phyloP scores from a whole-genome alignment of 2,888 invertebrate species.

The Apamea sordens region DNA sequence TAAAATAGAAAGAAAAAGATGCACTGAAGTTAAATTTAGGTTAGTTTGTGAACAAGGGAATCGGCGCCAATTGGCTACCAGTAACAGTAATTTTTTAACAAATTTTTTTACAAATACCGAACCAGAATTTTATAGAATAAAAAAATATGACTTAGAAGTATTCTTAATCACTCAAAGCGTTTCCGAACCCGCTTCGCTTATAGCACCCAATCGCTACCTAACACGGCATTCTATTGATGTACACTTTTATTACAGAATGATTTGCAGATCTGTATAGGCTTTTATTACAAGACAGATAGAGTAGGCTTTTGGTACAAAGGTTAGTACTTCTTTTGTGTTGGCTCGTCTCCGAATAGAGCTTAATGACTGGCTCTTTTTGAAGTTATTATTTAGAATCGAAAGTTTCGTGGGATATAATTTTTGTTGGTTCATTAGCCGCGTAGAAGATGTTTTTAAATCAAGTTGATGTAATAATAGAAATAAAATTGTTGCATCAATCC shows the following conservation, averaged over 20 bases:
- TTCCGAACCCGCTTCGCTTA: slow-evolving; percentile 33
- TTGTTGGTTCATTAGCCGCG: too few relatives aligned
- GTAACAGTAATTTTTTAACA: neutral
- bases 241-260: slow-evolving; percentile 73
- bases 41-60: too few relatives aligned
- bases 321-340: slow-evolving; percentile 47
- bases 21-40: too few relatives aligned
- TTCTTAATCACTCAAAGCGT: neutral
- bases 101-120: neutral
- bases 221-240: slow-evolving; percentile 69
- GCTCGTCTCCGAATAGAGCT: slow-evolving; percentile 32
- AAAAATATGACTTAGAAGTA: neutral
- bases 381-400: slow-evolving; percentile 6
- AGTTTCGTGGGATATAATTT: slow-evolving; percentile 9
- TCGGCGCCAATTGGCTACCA: too few relatives aligned
- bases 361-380: slow-evolving; percentile 43
- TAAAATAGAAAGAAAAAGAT: too few relatives aligned
- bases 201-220: slow-evolving; percentile 16
- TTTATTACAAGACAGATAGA: slow-evolving; percentile 60
- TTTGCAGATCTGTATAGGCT: slow-evolving; percentile 73
- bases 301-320: slow-evolving; percentile 33
- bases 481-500: neutral
- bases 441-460: neutral
- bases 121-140: too few relatives aligned
- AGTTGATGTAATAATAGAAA: neutral